Evolutionary conservation across 1,140 invertebrate species (phyloP).

Genomic region (Campoletis sonorensis): DNA sequence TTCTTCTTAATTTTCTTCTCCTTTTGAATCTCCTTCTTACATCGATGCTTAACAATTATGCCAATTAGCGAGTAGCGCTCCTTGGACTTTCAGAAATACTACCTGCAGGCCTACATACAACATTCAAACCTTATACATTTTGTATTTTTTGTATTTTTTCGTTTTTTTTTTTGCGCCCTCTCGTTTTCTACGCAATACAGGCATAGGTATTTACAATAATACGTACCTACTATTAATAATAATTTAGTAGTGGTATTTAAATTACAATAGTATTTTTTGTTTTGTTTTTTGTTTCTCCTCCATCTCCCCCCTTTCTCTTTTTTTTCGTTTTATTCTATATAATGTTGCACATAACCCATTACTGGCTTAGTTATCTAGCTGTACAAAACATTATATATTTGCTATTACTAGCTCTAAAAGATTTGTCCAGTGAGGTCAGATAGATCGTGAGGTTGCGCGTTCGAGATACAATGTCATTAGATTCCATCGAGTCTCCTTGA

Average conservation of each 20-base stretch:
- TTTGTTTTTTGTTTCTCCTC: slow-evolving; percentile 45
- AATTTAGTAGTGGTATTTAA: slow-evolving; percentile 72
- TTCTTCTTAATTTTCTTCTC: not conserved
- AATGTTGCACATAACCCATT: slow-evolving; percentile 76
- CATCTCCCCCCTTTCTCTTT: slow-evolving; percentile 38
- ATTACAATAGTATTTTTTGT: slow-evolving; percentile 72
- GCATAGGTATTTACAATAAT: slow-evolving; percentile 73
- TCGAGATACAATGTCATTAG: slow-evolving; percentile 50
- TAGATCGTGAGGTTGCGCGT: slow-evolving; percentile 62
- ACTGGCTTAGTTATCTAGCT: slow-evolving; percentile 75
- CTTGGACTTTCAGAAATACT: slow-evolving; percentile 54
- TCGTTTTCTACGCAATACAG: slow-evolving; percentile 40
- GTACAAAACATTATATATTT: slow-evolving; percentile 76
- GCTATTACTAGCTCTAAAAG: slow-evolving; percentile 72
- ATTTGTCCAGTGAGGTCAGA: slow-evolving; percentile 74
- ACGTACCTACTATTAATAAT: slow-evolving; percentile 69
- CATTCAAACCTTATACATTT: slow-evolving; percentile 55
- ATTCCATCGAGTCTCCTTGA: not conserved
- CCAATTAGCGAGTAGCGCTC: slow-evolving; percentile 42
- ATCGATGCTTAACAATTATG: slow-evolving; percentile 42
- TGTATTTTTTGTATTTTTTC: slow-evolving; percentile 43
- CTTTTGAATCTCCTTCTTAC: slow-evolving; percentile 28
- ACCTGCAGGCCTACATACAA: slow-evolving; percentile 53
- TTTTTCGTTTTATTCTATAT: slow-evolving; percentile 61
- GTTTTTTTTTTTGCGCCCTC: slow-evolving; percentile 22